Base-by-base conservation (phyloP, 1,140 invertebrate genomes). In the Zaprionus ornatus region DNA sequence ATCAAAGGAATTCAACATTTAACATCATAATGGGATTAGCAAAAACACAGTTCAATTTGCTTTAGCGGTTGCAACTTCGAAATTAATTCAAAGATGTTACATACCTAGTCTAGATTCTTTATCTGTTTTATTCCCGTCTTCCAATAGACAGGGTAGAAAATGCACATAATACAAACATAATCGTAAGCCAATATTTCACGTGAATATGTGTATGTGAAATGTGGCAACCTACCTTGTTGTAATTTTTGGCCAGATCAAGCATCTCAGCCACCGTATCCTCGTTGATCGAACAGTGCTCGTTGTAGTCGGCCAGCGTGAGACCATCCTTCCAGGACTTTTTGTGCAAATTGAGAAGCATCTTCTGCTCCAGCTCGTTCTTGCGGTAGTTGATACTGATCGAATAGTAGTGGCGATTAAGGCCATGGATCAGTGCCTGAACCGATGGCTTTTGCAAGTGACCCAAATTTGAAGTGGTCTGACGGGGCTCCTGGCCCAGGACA, bases 251-350 rank as follows among this genome's bases (percentile, higher is more conserved):
- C 73, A 99, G 93, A 64, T 99, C 98, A 23, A 99, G 93, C 98
- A 99, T 99, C 84, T 99, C 97, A 73, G 97, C 95, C 1, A 99
- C 98, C 67, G 98, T 98, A 60, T 96, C 96, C 93, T 99, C 97
- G 92, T 98, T 98, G 2, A 97, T 94, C 68, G 96, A 95, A 93
- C 98, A 98, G 91, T 99, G 99, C 56, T 98, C 96, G 65, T 97
- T 96, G 93, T 99, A 99, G 93, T 99, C 98, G 59, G 98, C 95
- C 54, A 99, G 94, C 25, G 96, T 98, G 4, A 99, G 95, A 21
- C 99, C 99, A 94, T 99, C 99, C 95, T 99, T 99, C 99, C 99
- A 99, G 1, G 98, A 99, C 93, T 99, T 99, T 94, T 99, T 99
- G 92, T 99, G 98, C 54, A 99, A 94, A 94, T 99, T 99, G 29